These are phyloP conservation scores for Formica aserva DNA, from an alignment of 2,888 invertebrate species.

Conservation along the genomic window DNA sequence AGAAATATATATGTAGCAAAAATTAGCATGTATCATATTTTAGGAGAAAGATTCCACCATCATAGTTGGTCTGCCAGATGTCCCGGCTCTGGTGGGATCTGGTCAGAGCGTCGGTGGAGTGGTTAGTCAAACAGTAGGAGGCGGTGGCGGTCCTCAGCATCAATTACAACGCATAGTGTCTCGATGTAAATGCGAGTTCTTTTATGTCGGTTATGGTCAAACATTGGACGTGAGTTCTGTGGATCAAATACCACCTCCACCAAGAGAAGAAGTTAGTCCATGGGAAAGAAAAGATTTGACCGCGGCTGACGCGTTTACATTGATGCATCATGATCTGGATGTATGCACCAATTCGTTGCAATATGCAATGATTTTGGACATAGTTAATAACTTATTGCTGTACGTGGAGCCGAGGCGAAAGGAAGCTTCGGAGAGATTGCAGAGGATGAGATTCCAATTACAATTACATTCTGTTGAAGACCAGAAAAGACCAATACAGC, in stretches of 20 bases:
- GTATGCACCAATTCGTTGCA: constrained; percentile 98
- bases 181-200: constrained; percentile 98
- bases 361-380: constrained; percentile 98
- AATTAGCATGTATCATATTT: constrained; percentile 16
- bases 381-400: constrained; percentile 98
- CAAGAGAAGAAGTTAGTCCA: constrained; percentile 90
- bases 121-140: constrained; percentile 96
- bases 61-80: constrained; percentile 93
- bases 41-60: constrained; percentile 91
- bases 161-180: constrained; percentile 98
- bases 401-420: constrained; percentile 98
- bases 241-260: constrained; percentile 90
- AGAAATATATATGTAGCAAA: not conserved
- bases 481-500: constrained; percentile 96
- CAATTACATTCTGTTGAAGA: constrained; percentile 97
- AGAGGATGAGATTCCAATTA: constrained; percentile 97
- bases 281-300: constrained; percentile 93
- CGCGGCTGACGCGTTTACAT: constrained; percentile 98
- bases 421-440: constrained; percentile 94
- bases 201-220: constrained; percentile 97
- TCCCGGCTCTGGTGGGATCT: constrained; percentile 95
- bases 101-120: constrained; percentile 99
- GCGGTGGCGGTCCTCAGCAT: constrained; percentile 87
- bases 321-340: constrained; percentile 99
- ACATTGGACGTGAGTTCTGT: constrained; percentile 89